phyloP scores from a whole-genome alignment of 2,113 vertebrate genomes.

The Meriones unguiculatus region DNA sequence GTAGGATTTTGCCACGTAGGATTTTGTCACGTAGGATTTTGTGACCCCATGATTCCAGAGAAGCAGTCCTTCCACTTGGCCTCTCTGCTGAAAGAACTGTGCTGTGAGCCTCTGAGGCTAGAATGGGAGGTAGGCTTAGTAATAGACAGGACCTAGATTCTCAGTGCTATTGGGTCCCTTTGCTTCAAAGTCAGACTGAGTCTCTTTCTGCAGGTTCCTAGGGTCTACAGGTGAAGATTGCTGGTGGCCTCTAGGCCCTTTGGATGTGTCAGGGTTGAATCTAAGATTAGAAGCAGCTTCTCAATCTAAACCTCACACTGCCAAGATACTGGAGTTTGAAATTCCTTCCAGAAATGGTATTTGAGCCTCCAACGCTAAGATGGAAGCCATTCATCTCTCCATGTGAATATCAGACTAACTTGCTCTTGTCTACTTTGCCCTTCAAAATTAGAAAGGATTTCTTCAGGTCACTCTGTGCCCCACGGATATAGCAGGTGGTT shows the following conservation, averaged over 20 bases:
- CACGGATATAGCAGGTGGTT: neutral
- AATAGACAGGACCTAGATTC: neutral
- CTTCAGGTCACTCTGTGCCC: neutral
- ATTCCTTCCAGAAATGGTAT: neutral
- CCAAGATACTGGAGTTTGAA: neutral
- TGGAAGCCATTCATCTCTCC: neutral
- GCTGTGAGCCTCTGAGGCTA: neutral
- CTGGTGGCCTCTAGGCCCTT: accelerated
- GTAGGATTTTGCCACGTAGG: neutral
- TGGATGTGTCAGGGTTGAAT: neutral
- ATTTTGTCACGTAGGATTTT: neutral
- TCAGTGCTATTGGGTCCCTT: neutral
- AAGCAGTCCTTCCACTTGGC: neutral
- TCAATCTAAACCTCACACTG: neutral
- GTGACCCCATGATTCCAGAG: neutral
- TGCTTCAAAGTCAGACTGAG: neutral
- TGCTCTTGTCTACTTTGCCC: neutral
- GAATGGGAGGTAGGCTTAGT: neutral
- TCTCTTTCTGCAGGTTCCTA: neutral
- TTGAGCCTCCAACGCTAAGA: neutral
- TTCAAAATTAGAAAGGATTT: neutral
- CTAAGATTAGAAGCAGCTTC: neutral
- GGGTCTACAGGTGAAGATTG: neutral
- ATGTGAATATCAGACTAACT: neutral
- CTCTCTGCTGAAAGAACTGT: neutral